Base-by-base conservation (phyloP, 2,888 invertebrate species). In the Odontocolon sp. region DNA sequence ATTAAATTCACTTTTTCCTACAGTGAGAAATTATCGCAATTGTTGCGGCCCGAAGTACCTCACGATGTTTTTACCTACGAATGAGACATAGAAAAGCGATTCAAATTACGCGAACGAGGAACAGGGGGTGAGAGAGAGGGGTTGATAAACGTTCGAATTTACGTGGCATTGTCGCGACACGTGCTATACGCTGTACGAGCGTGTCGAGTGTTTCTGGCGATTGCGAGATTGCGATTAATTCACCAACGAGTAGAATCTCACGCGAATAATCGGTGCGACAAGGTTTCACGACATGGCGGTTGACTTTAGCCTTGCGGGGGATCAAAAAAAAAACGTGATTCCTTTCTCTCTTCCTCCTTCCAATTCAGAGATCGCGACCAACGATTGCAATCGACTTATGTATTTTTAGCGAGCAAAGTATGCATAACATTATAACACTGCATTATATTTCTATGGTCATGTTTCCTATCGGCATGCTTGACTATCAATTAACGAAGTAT, bases 161-260 rank as follows among this genome's bases (percentile, higher is more conserved):
- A 66, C 70, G 70, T 70, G 59, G 52, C 26, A 38, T 64, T 9
- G 50, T 26, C 36, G 50, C 36, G 26, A 64, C 42, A 28, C 47
- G 36, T 33, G 8, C 52, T 38, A 14, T 28, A 8, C 11, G 59
- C n/a, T 57, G 69, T 36, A 74, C 67, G 77, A 75, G 73, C 79
- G 77, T 79, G 79, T 79, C 75, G 77, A 73, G 79, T n/a, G n/a
- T 77, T 74, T 64, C 64, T 63, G 45, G 68, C 69, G 64, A 71
- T 47, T 66, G 70, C 45, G 28, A 63, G 68, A 70, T 68, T 71
- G 59, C 68, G 71, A 36, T 69, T 71, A 75, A 79, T 78, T 79
- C 52, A 54, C 71, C 40, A 64, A 59, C 38, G 68, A 57, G 59
- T 54, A 42, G 56, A 79, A 79, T 79, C 79, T 79, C 77, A 79